Evolutionary conservation across 1,140 invertebrate genomes (phyloP).

Genomic region (Whitmania pigra): DNA sequence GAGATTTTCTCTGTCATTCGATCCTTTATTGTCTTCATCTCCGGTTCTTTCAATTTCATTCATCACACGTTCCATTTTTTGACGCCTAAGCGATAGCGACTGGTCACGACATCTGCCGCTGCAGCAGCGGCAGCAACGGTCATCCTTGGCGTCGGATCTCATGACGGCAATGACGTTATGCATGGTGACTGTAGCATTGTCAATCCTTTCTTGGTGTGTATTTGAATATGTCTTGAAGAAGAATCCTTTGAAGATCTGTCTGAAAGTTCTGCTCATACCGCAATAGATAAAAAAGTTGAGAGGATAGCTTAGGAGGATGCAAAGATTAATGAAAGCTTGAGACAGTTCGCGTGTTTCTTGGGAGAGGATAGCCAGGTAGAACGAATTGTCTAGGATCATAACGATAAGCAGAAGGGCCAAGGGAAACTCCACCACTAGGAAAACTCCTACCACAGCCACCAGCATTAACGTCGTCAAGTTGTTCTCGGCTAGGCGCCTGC

Average conservation of each 20-base stretch:
- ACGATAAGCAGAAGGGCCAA: constrained; percentile 21
- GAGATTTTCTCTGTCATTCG: too few relatives aligned
- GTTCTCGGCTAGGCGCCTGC: constrained; percentile 62
- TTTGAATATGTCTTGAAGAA: not conserved
- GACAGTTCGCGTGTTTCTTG: constrained; percentile 57
- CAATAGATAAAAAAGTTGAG: constrained; percentile 10
- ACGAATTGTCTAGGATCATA: constrained; percentile 21
- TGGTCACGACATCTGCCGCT: not conserved
- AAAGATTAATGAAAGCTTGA: constrained; percentile 47
- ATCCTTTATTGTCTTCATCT: too few relatives aligned
- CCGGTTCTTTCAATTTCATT: too few relatives aligned
- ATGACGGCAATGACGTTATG: not conserved
- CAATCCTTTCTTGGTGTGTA: not conserved
- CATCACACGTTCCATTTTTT: too few relatives aligned
- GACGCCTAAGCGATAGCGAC: not conserved
- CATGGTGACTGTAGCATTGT: not conserved
- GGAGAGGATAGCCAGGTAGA: constrained; percentile 49
- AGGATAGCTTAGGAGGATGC: constrained; percentile 75
- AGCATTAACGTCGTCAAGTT: constrained; percentile 82
- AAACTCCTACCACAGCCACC: constrained; percentile 46
- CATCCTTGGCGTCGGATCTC: not conserved
- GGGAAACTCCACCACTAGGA: constrained; percentile 24
- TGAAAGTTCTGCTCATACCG: constrained; percentile 6
- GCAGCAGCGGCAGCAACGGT: not conserved
- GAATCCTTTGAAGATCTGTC: constrained; percentile 6